Base-by-base conservation (phyloP, 2,888 invertebrate species). In the Platycheirus rosarum region DNA sequence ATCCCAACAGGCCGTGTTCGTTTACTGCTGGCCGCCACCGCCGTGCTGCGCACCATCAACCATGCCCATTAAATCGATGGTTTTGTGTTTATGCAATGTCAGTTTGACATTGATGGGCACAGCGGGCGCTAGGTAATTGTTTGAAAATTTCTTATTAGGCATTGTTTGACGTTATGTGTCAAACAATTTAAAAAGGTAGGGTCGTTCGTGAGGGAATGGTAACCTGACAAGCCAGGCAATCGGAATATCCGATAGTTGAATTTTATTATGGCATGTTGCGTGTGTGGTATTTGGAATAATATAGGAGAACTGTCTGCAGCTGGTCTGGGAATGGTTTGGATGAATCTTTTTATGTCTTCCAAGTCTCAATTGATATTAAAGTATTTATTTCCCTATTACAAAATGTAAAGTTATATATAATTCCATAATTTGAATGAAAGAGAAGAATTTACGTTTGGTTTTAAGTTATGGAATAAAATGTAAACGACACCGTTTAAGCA, bases 101-200 rank as follows among this genome's bases (percentile, higher is more conserved):
- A 80, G 75, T 62, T 71, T 80, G 80, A 80, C 80, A 80, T 63
- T 76, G 80, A 80, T 80, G 66, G 29, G 76, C 80, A 20, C 70
- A 75, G 70, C 76, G 48, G 60, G 80, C 60, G 40, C 65, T 29
- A 13, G 65, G 70, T 76, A 80, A 80, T 80, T 76, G 76, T 71
- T 71, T 75, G 70, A 70, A 75, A 65, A 75, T 66, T 70, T 40
- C 40, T 32, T 75, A 76, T 75, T 60, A 60, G 60, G 60, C 44
- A 76, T 65, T 80, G 69, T 65, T 68, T 80, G 80, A 75, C 80
- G 65, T 70, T 62, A 71, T 66, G 76, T 76, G 80, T 80, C 80
- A 75, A 80, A 76, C 76, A 65, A 62, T 80, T 42, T 70, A 32
- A 57, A 32, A 26, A 75, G 55, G 70, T 75, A 60, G 76, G 80